Percentiles rank a stretch among this genome's conserved stretches.
phyloP scores from a whole-genome alignment of 1,140 invertebrate species.

The Parapsyche elsis region DNA sequence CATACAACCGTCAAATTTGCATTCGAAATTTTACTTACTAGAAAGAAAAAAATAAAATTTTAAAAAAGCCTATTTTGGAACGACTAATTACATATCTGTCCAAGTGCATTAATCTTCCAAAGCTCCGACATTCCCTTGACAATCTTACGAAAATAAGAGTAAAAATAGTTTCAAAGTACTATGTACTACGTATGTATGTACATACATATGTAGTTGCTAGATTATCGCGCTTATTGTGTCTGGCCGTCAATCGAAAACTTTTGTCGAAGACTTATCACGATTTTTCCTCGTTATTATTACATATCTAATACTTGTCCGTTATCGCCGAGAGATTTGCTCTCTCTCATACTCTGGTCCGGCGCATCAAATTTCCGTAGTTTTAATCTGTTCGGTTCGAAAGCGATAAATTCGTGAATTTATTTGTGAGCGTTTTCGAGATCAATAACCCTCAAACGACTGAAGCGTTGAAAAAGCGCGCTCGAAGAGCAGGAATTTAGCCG shows the following conservation, averaged over 20 bases:
- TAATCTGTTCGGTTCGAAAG: neutral
- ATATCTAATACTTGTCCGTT: neutral
- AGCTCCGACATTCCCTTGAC: neutral
- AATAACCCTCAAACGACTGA: conserved; percentile 39
- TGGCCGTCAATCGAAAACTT: neutral
- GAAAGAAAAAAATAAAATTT: neutral
- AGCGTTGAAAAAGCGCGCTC: neutral
- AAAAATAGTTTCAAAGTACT: conserved; percentile 4
- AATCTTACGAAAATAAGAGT: neutral
- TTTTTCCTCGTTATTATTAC: neutral
- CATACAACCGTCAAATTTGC: neutral
- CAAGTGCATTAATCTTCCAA: neutral
- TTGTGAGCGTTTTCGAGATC: conserved; percentile 33
- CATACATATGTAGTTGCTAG: neutral
- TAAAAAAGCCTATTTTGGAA: neutral
- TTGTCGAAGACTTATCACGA: neutral
- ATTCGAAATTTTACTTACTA: neutral
- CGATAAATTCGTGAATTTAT: neutral
- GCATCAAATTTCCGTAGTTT: neutral
- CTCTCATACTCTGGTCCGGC: no score
- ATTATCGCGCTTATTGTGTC: neutral
- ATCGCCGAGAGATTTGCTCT: neutral
- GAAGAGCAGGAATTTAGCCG: no score
- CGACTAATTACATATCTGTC: neutral
- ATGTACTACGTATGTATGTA: no score